phyloP scores from a whole-genome alignment of 2,113 vertebrate species.

The Tachycineta bicolor region DNA sequence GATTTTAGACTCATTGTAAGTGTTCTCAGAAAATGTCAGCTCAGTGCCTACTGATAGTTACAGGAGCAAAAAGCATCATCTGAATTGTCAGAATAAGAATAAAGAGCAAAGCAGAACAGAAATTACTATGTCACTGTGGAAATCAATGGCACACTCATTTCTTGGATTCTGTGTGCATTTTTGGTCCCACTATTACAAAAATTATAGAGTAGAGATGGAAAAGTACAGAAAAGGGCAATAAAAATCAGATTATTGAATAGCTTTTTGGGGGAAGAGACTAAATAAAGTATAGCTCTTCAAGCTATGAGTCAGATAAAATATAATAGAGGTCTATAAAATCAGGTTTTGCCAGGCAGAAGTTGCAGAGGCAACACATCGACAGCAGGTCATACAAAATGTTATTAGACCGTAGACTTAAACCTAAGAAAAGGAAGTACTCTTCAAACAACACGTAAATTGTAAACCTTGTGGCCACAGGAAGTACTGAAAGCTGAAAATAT shows the following conservation, averaged over 20 bases:
- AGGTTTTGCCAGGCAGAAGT: slow-evolving; percentile 1
- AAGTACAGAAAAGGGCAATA: not conserved
- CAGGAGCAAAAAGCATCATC: slow-evolving; percentile 17
- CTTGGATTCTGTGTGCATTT: not conserved
- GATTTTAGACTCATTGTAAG: slow-evolving; percentile 21
- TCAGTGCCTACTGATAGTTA: slow-evolving; percentile 10
- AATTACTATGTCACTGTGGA: not conserved
- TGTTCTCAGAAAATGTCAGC: not conserved
- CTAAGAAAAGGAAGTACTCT: not conserved
- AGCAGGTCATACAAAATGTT: not conserved
- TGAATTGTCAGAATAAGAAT: slow-evolving; percentile 26
- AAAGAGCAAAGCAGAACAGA: not conserved
- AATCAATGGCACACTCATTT: not conserved
- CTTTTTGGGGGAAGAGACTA: not conserved
- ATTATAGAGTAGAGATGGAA: not conserved
- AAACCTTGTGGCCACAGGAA: not conserved
- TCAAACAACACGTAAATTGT: not conserved
- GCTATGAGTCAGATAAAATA: not conserved
- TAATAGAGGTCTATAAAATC: slow-evolving; percentile 8
- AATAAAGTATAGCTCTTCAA: slow-evolving; percentile 4
- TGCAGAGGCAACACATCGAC: not conserved
- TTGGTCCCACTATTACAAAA: slow-evolving; percentile 12
- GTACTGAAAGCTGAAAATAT: not conserved
- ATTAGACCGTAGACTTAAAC: not conserved
- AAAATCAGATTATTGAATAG: slow-evolving; percentile 17